Base-by-base conservation (phyloP, 2,797 vertebrate species). In the Channa striata region DNA sequence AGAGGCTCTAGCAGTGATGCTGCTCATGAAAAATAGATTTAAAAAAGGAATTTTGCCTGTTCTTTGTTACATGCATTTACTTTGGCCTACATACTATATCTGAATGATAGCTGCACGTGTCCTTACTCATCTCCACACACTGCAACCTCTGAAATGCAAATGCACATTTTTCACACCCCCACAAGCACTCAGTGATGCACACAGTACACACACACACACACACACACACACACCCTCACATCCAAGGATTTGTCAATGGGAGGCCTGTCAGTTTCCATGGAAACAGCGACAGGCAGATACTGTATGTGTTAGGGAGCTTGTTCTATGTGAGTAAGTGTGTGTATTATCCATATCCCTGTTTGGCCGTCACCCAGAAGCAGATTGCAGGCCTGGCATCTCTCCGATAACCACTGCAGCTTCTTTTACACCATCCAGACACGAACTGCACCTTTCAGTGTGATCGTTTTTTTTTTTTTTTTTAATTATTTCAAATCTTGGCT, bases 201-300 rank as follows among this genome's bases (percentile, higher is more conserved):
- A 19, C 51, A 44, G 44, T 33, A 46, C 48, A 13, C 48, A 64
- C 52, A 62, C 59, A 52, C 71, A 59, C 47, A 46, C 48, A 13
- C 48, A 64, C 52, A 62, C 59, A 52, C 71, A 59, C 47, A 60
- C 68, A 63, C 67, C 81, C 75, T 72, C 82, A 63, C 70, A 72
- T 80, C 44, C 48, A 49, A 82, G 57, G 78, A 88, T 92, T 93
- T 93, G 88, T 94, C 93, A 93, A 93, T 93, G 93, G 86, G 86
- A 93, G 76, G 79, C 76, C 89, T 80, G 80, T 87, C 86, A 87
- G 93, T 94, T 93, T 90, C 93, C 89, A 93, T 94, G 92, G 93
- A 84, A 93, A 94, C 93, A 87, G 81, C 76, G 68, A 78, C 75
- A 72, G 87, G 86, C 65, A 57, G 84, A 85, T 77, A 81, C 63